Evolutionary conservation across 1,140 invertebrate species (phyloP).

Genomic region (Ylistrum balloti): DNA sequence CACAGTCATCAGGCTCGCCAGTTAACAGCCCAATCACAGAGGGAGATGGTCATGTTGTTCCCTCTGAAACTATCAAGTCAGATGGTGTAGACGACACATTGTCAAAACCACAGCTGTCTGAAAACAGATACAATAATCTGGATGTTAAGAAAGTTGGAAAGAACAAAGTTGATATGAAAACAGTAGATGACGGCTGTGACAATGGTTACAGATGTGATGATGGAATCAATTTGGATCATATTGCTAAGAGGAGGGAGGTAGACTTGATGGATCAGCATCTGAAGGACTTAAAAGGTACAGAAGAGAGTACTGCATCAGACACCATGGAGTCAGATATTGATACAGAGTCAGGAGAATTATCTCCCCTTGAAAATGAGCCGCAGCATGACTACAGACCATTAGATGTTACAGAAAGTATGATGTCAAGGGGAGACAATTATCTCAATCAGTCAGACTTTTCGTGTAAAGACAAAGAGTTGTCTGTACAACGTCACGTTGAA

Average conservation of each 20-base stretch:
- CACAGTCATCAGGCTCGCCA: neutral
- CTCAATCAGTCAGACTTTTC: neutral
- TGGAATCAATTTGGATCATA: neutral
- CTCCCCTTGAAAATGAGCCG: neutral
- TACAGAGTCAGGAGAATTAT: conserved; percentile 17
- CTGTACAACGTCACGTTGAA: neutral
- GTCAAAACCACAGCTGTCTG: neutral
- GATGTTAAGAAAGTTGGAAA: neutral
- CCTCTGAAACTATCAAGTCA: neutral
- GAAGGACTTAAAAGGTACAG: neutral
- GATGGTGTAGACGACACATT: neutral
- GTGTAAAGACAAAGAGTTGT: neutral
- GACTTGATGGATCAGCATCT: neutral
- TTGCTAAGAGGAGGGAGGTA: neutral
- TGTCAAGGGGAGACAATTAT: neutral
- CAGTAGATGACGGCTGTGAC: neutral
- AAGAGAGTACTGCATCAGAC: neutral
- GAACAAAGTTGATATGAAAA: neutral
- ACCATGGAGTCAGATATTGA: neutral
- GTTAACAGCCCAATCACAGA: neutral
- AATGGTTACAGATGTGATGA: neutral
- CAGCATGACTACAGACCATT: neutral
- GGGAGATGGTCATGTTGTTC: neutral
- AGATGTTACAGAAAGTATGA: neutral
- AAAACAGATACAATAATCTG: neutral